Conservation (phyloP, 2,888 invertebrate species). For the Amphipyra tragopoginis region DNA sequence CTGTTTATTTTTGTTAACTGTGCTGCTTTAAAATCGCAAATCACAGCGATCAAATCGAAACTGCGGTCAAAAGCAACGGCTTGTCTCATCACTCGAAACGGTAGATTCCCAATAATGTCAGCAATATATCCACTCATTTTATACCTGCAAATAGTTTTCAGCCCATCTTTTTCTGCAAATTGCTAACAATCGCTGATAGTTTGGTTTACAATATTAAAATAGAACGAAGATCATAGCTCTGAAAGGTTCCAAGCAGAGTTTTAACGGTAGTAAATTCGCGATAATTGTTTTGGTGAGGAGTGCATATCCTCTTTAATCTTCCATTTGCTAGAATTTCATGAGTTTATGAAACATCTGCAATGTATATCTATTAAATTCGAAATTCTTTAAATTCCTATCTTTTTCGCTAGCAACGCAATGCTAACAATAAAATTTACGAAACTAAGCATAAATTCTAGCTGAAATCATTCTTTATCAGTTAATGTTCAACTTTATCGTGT, state of each 20-base stretch:
- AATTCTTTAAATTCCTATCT: too few species aligned
- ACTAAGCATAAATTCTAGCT: too few species aligned
- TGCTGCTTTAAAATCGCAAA: conserved; percentile 68
- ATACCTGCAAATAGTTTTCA: conserved; percentile 26
- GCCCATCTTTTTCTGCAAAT: conserved; percentile 31
- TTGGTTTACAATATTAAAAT: conserved; percentile 26
- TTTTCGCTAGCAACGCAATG: too few species aligned
- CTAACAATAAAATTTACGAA: too few species aligned
- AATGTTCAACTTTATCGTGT: too few species aligned
- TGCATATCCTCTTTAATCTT: conserved; percentile 21
- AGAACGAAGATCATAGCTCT: conserved; percentile 24
- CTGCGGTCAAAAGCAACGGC: conserved; percentile 40
- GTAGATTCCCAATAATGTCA: conserved; percentile 24
- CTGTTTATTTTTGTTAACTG: conserved; percentile 72
- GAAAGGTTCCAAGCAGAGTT: neutral
- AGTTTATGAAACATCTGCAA: conserved; percentile 1
- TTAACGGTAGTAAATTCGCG: conserved; percentile 14
- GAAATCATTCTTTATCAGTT: too few species aligned
- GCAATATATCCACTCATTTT: conserved; percentile 32
- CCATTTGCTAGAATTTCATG: conserved; percentile 22
- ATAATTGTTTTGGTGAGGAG: conserved; percentile 25
- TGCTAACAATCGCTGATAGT: conserved; percentile 14
- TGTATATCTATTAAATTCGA: neutral
- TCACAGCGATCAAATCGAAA: conserved; percentile 58
- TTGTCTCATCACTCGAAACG: conserved; percentile 30